Conservation (phyloP, 2,888 invertebrate species). For the Zeuzera pyrina region DNA sequence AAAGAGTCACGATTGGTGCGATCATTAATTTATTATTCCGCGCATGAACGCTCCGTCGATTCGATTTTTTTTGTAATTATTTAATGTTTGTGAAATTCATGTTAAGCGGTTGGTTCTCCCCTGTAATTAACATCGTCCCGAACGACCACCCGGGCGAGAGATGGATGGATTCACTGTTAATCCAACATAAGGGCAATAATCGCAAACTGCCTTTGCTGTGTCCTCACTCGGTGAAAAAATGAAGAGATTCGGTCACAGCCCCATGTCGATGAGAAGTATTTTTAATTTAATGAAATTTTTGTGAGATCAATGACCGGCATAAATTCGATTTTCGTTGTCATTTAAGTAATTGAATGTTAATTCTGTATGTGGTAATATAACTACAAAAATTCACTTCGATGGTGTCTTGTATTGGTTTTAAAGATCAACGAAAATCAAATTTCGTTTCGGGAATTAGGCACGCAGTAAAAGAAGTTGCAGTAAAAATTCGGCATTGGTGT, state of each 20-base stretch:
- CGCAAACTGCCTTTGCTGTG: conserved; percentile 43
- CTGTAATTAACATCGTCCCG: conserved; percentile 62
- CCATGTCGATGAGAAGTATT: conserved; percentile 18
- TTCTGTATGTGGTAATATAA: conserved; percentile 6
- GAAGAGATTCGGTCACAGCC: conserved; percentile 38
- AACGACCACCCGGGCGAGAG: conserved; percentile 54
- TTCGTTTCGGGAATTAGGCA: background rate
- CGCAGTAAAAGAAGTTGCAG: background rate
- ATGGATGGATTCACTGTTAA: conserved; percentile 53
- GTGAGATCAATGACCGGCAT: conserved; percentile 39
- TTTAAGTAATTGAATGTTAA: conserved; percentile 33
- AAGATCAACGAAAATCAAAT: conserved; percentile 3
- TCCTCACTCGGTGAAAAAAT: conserved; percentile 42
- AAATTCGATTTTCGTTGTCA: conserved; percentile 46
- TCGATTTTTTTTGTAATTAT: conserved; percentile 55
- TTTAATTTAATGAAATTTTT: conserved; percentile 40
- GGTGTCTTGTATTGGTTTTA: no score
- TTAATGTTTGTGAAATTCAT: conserved; percentile 64
- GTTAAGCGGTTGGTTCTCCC: conserved; percentile 60
- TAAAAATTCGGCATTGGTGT: conserved; percentile 29
- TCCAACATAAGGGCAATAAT: conserved; percentile 51
- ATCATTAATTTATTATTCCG: conserved; percentile 57
- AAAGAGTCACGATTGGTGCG: conserved; percentile 26
- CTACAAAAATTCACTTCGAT: no score
- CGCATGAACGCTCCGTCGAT: conserved; percentile 52